These are phyloP conservation scores for Melinopterus prodromus DNA, from an alignment of 2,888 invertebrate species.

Conservation along the genomic window DNA sequence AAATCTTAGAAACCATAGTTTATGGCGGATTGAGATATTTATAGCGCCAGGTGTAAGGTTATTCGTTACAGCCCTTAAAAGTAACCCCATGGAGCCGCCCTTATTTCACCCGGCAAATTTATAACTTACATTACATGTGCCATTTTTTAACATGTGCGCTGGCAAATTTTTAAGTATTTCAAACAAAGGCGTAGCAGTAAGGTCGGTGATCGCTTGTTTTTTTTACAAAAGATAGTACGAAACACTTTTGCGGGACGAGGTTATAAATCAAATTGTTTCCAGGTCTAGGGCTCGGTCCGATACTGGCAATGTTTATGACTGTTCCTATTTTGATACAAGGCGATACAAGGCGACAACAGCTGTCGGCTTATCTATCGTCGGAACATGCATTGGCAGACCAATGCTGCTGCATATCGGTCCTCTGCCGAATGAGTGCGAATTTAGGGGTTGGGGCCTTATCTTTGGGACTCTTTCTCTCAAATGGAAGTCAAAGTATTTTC, in stretches of 20 bases:
- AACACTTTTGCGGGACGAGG: slow-evolving; percentile 42
- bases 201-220: not conserved
- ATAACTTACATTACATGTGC: not conserved
- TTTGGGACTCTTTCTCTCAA: slow-evolving; percentile 70
- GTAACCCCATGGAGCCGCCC: not conserved
- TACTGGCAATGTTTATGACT: slow-evolving; percentile 76
- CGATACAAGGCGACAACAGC: slow-evolving; percentile 73
- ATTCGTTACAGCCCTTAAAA: not conserved
- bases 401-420: slow-evolving; percentile 54
- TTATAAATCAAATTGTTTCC: slow-evolving; percentile 47
- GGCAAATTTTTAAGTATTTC: slow-evolving; percentile 16
- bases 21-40: slow-evolving; percentile 21
- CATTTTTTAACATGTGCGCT: slow-evolving; percentile 11
- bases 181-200: not conserved
- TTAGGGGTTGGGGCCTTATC: slow-evolving; percentile 69
- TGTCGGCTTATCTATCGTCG: slow-evolving; percentile 69
- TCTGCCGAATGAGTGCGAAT: slow-evolving; percentile 69
- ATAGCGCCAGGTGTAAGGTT: slow-evolving; percentile 11
- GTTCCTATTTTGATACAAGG: slow-evolving; percentile 72
- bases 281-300: slow-evolving; percentile 76
- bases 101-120: not conserved
- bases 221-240: slow-evolving; percentile 10
- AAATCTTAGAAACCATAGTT: slow-evolving; percentile 5
- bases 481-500: slow-evolving; percentile 54
- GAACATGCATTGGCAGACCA: not conserved